phyloP scores from a whole-genome alignment of 30 jellyfish, hydroid and myxozoan genomes.

The Pelagia noctiluca region DNA sequence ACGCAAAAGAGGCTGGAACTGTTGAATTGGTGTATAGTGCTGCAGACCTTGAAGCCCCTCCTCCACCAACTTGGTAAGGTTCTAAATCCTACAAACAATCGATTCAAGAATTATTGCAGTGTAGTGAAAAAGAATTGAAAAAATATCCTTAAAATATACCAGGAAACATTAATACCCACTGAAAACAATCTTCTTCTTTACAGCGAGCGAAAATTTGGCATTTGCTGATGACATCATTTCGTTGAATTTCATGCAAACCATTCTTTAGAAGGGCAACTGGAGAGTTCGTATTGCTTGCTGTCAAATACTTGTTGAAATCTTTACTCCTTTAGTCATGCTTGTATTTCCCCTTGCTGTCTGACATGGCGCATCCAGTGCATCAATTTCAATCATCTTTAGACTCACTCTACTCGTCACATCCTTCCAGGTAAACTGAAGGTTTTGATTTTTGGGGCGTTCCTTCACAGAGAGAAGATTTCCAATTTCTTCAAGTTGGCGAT shows the following conservation, averaged over 20 bases:
- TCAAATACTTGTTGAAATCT: background rate
- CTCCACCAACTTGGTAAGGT: background rate
- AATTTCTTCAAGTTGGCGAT: no score
- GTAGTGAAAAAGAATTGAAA: background rate
- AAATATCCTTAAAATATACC: background rate
- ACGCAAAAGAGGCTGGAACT: background rate
- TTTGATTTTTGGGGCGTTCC: no score
- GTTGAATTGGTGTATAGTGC: background rate
- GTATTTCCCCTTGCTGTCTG: no score
- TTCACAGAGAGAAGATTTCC: no score
- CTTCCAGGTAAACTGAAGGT: no score
- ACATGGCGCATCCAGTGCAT: no score
- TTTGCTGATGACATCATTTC: background rate
- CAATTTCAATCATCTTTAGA: no score
- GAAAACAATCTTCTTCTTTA: no score
- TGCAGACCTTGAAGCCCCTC: background rate
- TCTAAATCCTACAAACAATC: background rate
- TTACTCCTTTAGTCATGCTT: no score
- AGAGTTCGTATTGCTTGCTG: background rate
- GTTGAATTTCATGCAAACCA: background rate
- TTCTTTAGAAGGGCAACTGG: background rate
- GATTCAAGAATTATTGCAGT: background rate
- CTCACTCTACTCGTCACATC: no score
- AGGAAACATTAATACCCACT: background rate
- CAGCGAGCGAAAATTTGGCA: background rate